Base-by-base conservation (phyloP, 2,888 invertebrate species). In the Caenorhabditis macrosperma region DNA sequence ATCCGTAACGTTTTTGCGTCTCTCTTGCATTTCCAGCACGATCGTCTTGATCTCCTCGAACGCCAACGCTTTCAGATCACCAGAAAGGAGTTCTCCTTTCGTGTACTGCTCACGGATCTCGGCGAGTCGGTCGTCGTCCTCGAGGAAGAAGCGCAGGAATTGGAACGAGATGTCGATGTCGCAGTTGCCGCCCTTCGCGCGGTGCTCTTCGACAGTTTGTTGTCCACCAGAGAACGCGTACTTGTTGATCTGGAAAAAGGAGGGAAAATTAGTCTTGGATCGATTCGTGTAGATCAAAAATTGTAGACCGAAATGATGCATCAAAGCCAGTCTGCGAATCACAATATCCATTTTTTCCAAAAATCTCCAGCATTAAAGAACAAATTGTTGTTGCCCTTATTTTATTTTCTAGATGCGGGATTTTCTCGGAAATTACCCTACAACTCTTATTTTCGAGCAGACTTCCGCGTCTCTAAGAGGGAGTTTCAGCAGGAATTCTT, bases 191-290 rank as follows among this genome's bases (percentile, higher is more conserved):
- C 99, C 98, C 30, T 91, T 91, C 72, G 90, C 91, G n/a, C 87
- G 77, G 75, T 99, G 99, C 90, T 98, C 97, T 90, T 99, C 98
- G 0, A 96, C 93, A 0, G 97, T 96, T 6, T 94, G 93, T 88
- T 94, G 95, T 2, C 99, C 99, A 3, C 99, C 99, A 44, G 97
- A 97, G 92, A 97, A 99, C 5, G 99, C 99, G 91, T 97, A 95
- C 92, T 96, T 97, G 90, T 93, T 94, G 67, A 96, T 94, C 94
- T 94, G 91, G 17, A 52, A 66, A 9, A 38, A 38, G 15, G 6
- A 38, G 15, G 15, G n/a, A n/a, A n/a, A n/a, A n/a, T n/a, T n/a
- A n/a, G n/a, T n/a, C n/a, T n/a, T n/a, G n/a, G n/a, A n/a, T n/a
- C n/a, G n/a, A n/a, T n/a, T n/a, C n/a, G n/a, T n/a, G n/a, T n/a